Evolutionary conservation across 2,113 vertebrate genomes (phyloP), one percentile per base, ranked within the genome.

Genomic region (Nerophis lumbriciformis): DNA sequence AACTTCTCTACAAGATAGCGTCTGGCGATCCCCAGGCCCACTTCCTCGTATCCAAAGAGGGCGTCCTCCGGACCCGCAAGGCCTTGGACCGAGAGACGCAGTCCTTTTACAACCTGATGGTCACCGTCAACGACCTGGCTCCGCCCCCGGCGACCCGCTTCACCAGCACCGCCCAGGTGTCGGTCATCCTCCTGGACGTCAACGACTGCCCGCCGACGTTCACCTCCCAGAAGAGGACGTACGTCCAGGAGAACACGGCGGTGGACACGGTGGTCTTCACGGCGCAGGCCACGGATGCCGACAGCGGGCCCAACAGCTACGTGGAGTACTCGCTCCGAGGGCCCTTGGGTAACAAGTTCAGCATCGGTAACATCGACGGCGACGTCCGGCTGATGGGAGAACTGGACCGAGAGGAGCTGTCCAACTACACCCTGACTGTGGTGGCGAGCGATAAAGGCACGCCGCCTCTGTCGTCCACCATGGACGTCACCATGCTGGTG

Each of bases 231-330:
- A 92, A 85, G 78, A 78, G 92, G 88, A 93, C 95, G 0, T 98
- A 95, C 48, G 66, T 98, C 39, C 95, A 94, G 0, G 97, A 99
- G 80, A 98, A 95, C 78, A 96, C 95, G 0, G 93, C 96, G 0
- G 89, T 94, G 56, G 95, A 95, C 59, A 98, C 95, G 0, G 76
- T 94, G 0, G 92, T 98, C 39, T 98, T 97, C 80, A 91, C 83
- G 0, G 95, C 92, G 0, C 88, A 92, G 63, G 97, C 97, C 0
- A 81, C 78, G 0, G 97, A 99, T 16, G 89, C 94, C 0, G 97
- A 99, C 84, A 98, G 96, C 0, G 97, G 97, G 1, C 96, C 95
- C 1, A 99, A 98, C 84, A 97, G 95, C 82, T 98, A 99, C 12
- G 92, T 98, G 1, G 94, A 99, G 58, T 99, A 98, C 72, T 92